Evolutionary conservation across 2,113 vertebrate species (phyloP).

Genomic region (Anoura caudifer): DNA sequence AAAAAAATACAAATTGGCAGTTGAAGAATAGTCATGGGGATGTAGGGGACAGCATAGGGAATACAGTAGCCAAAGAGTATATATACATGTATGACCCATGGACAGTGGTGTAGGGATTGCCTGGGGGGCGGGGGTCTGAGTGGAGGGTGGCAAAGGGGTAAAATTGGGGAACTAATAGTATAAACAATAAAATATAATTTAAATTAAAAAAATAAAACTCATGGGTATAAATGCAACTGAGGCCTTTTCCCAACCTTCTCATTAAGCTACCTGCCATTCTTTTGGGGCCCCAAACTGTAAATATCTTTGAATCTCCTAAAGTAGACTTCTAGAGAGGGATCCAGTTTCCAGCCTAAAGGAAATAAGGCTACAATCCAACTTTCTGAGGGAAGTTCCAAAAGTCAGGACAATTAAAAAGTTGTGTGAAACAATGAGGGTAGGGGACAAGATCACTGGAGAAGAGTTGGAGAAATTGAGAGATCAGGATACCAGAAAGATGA

Average conservation of each 20-base stretch:
- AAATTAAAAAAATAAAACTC: too few relatives aligned
- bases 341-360: not conserved
- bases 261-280: not conserved
- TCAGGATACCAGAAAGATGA: not conserved
- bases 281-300: not conserved
- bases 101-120: too few relatives aligned
- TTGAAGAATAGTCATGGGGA: too few relatives aligned
- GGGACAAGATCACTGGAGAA: not conserved
- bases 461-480: not conserved
- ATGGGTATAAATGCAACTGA: not conserved
- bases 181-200: too few relatives aligned
- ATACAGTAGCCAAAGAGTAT: too few relatives aligned
- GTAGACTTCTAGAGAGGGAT: not conserved
- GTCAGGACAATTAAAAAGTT: not conserved
- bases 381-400: not conserved
- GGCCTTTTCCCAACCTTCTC: not conserved
- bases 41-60: too few relatives aligned
- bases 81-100: too few relatives aligned
- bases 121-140: too few relatives aligned
- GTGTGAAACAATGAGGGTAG: not conserved
- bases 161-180: too few relatives aligned
- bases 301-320: not conserved
- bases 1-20: too few relatives aligned
- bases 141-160: too few relatives aligned
- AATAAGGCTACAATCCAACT: not conserved